Percentiles rank a stretch among this genome's conserved stretches.
Evolutionary conservation across 2,113 vertebrate genomes (phyloP).

Genomic region (Pleuronectes platessa): DNA sequence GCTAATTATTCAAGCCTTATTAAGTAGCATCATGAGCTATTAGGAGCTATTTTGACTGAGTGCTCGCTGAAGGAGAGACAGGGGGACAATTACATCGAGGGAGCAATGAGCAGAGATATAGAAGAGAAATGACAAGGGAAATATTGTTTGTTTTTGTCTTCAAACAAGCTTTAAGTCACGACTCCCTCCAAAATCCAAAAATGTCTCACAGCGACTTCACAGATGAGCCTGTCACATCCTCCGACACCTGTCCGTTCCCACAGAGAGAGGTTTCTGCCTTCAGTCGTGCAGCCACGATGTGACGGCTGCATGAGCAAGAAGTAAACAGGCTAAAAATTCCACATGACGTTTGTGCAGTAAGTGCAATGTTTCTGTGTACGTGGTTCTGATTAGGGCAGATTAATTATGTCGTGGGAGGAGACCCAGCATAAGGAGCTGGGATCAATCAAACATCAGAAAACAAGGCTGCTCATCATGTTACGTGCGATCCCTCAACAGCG

Average conservation of each 20-base stretch:
- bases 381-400: constrained; percentile 11
- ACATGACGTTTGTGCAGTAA: not conserved
- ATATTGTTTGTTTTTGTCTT: constrained; percentile 11
- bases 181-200: constrained; percentile 28
- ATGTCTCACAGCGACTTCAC: constrained; percentile 42
- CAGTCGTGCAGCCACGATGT: constrained; percentile 20
- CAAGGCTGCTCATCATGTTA: constrained; percentile 37
- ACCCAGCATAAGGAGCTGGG: constrained; percentile 3
- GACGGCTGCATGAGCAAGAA: constrained; percentile 15
- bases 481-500: constrained; percentile 17
- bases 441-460: constrained; percentile 45
- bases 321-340: constrained; percentile 1
- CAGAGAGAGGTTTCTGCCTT: constrained; percentile 35
- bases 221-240: constrained; percentile 54
- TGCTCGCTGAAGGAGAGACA: constrained; percentile 21
- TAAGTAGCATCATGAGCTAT: constrained; percentile 52
- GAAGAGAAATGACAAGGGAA: constrained; percentile 16
- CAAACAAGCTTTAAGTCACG: constrained; percentile 20
- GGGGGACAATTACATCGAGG: constrained; percentile 24
- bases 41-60: constrained; percentile 58
- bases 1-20: constrained; percentile 64
- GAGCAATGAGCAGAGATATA: constrained; percentile 11
- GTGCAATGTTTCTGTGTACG: constrained; percentile 3
- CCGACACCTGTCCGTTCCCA: constrained; percentile 50
- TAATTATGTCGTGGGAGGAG: constrained; percentile 18